Base-by-base conservation (phyloP, 2,888 invertebrate genomes). In the Clunio marinus region DNA sequence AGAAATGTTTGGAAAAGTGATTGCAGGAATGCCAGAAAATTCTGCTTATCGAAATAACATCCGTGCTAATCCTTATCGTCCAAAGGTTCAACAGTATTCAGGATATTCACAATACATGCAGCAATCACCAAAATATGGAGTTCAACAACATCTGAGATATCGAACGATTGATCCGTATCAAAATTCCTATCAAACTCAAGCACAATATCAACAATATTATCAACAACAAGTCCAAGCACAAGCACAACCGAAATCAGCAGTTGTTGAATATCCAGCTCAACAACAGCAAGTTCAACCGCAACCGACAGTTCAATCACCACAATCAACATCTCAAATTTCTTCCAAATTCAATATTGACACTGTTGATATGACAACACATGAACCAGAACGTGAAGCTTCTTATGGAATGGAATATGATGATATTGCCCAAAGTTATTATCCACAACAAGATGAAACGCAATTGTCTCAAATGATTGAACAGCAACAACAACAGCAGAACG, bases 1-100 rank as follows among this genome's bases (percentile, higher is more conserved):
- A 77, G 89, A 88, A 75, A 87, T 88, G 74, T 82, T 89, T 28
- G 87, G 88, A 13, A 88, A 88, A 73, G 87, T 89, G 0, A 80
- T 88, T 66, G 87, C 88, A 65, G 88, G 88, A 24, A 86, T 86
- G 85, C 85, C 83, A 8, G 77, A 80, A 24, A 80, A 83, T 66
- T 75, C 81, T 7, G 76, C 82, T 72, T 77, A 81, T 71, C 76
- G 82, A 72, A 27, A 75, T 72, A 70, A 75, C 71, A 70, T 72
- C 46, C 32, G 75, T 73, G 2, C 70, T 62, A 25, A 74, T 72
- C 68, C 75, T 46, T 70, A 71, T 20, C 67, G 70, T 0, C 51
- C 46, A 15, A 68, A 69, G 20, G 32, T 66, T 55, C 32, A 65
- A 20, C 45, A 24, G 5, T 7, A 17, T 20, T 57, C 32, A 55